Evolutionary conservation across 2,888 invertebrate species (phyloP), one percentile per base, ranked within the genome.

Genomic region (Luffia ferchaultella): DNA sequence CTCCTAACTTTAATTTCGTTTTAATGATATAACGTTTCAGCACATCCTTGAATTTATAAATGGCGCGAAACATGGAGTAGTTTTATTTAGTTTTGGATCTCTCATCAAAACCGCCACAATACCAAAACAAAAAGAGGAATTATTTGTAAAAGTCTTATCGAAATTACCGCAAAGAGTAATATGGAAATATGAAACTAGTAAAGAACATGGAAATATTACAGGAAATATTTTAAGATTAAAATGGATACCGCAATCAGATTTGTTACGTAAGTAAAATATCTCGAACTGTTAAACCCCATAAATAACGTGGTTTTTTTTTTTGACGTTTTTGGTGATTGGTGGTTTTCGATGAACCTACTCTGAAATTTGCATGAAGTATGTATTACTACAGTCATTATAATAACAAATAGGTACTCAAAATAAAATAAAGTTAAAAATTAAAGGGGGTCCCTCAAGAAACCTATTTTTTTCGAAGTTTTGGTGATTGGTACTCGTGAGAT

Each of bases 31-130:
- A 20, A n/a, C 30, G 46, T 79, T 83, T 16, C 74, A 89, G 86
- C 85, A 88, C 53, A 74, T 93, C 16, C 84, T 88, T 50, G 72
- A 80, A 42, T 92, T 91, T 68, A 73, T 93, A 46, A 88, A 88
- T 66, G 86, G 87, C 46, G 88, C 91, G 0, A 68, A 80, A 1
- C 79, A 90, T 20, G 92, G 92, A 1, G 90, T 92, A 15, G 82
- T 94, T 46, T 87, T 89, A 55, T 90, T 94, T 62, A 93, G 90
- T 62, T 87, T 93, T 73, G 94, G 94, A 0, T 93, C 93, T 0
- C 87, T 92, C 75, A 85, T 93, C 58, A 90, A 88, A 62, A 86
- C 88, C 0, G 85, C 90, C 0, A 87, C 89, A 0, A 86, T 93
- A 57, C 87, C 90, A 0, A 73, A 80, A 52, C 80, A 88, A 17